phyloP scores from a whole-genome alignment of 2,797 vertebrate genomes.

The Taeniopygia guttata region DNA sequence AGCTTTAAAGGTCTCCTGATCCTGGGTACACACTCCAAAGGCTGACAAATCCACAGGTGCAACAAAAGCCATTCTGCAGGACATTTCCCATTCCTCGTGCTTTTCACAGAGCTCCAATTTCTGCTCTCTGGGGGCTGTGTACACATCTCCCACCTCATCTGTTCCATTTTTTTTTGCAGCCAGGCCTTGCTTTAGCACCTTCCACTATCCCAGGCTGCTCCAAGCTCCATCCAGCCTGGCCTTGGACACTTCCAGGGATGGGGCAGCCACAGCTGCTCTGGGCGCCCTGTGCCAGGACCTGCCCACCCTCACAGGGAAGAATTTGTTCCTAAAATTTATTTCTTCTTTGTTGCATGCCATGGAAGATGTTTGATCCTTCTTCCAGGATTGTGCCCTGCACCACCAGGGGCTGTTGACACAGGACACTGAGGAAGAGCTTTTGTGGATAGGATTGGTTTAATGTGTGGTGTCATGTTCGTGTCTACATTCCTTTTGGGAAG shows the following conservation, averaged over 20 bases:
- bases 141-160: neutral
- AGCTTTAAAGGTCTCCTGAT: neutral
- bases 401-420: neutral
- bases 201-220: neutral
- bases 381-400: neutral
- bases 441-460: neutral
- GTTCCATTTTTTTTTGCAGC: neutral
- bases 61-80: neutral
- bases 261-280: neutral
- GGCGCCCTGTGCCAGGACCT: neutral
- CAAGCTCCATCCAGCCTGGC: too few species aligned
- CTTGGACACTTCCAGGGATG: neutral
- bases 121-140: rapidly evolving
- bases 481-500: neutral
- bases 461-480: too few species aligned
- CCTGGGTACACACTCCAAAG: neutral
- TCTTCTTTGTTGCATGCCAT: neutral
- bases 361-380: neutral
- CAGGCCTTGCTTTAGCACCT: neutral
- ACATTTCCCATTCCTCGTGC: neutral
- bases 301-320: neutral
- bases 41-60: neutral
- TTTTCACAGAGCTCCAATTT: neutral
- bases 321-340: neutral
- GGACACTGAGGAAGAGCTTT: neutral